These are phyloP conservation scores for Caenorhabditis tropicalis DNA, from an alignment of 1,140 invertebrate species.

Conservation along the genomic window DNA sequence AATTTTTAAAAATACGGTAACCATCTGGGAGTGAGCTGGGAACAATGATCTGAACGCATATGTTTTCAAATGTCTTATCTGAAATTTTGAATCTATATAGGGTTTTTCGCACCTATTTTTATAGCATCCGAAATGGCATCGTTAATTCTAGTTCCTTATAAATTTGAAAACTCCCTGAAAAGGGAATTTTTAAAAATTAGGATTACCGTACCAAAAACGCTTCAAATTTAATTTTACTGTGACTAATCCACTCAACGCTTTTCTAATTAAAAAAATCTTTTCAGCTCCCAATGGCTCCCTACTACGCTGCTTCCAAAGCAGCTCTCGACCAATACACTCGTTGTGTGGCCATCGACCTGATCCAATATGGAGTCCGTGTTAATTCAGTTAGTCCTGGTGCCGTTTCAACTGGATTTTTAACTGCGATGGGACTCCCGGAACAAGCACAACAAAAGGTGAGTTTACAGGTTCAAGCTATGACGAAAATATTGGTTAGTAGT, in stretches of 20 bases:
- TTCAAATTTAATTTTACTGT: too few relatives aligned
- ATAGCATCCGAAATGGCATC: too few relatives aligned
- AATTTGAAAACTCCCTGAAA: too few relatives aligned
- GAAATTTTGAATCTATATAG: too few relatives aligned
- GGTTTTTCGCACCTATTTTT: too few relatives aligned
- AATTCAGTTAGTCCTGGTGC: constrained; percentile 47
- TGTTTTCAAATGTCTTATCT: too few relatives aligned
- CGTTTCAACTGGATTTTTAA: not conserved
- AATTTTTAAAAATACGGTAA: too few relatives aligned
- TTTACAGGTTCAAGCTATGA: not conserved
- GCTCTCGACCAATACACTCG: constrained; percentile 77
- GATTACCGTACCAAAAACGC: too few relatives aligned
- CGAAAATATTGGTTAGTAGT: not conserved
- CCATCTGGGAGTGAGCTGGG: too few relatives aligned
- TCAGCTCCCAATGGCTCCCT: constrained; percentile 73
- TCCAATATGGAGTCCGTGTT: constrained; percentile 75
- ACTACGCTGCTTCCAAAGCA: constrained; percentile 79
- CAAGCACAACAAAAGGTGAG: not conserved
- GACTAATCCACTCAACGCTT: not conserved
- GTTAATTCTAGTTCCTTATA: too few relatives aligned
- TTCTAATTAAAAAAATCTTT: not conserved
- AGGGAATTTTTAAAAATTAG: too few relatives aligned
- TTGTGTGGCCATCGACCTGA: constrained; percentile 85
- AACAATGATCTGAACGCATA: too few relatives aligned
- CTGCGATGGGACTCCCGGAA: not conserved